phyloP scores from a whole-genome alignment of 2,113 vertebrate genomes.

The Procavia capensis region DNA sequence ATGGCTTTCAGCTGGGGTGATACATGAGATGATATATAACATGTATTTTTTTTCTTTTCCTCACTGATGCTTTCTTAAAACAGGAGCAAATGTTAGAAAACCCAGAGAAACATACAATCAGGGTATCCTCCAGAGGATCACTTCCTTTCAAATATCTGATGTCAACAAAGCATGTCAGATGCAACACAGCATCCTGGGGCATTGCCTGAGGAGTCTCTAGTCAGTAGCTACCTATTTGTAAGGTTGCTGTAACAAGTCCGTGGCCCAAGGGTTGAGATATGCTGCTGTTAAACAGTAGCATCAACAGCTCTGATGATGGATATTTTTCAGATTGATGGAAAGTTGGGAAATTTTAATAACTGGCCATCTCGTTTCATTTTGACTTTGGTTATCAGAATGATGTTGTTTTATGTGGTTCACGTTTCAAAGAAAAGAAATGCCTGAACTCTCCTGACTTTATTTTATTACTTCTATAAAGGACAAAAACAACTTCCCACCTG shows the following conservation, averaged over 20 bases:
- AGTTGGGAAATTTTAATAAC: neutral
- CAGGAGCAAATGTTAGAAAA: neutral
- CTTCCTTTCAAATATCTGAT: neutral
- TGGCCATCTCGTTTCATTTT: constrained; percentile 18
- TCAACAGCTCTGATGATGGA: neutral
- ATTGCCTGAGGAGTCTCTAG: neutral
- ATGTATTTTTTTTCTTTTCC: neutral
- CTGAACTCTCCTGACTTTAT: neutral
- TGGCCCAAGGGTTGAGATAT: neutral
- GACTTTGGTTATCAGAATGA: neutral
- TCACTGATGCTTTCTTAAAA: neutral
- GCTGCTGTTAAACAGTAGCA: neutral
- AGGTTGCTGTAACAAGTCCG: neutral
- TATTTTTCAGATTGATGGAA: neutral
- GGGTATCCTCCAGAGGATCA: neutral
- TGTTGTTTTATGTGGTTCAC: constrained; percentile 7
- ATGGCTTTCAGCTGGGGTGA: neutral
- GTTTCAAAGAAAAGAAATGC: constrained; percentile 1
- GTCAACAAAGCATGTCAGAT: neutral
- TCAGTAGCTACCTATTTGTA: neutral
- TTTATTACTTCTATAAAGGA: constrained; percentile 21
- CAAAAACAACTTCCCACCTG: neutral
- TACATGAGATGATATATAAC: neutral
- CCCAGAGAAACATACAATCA: neutral
- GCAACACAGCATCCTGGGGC: neutral